phyloP scores from a whole-genome alignment of 2,888 invertebrate species.

The Agrilus cyanescens region DNA sequence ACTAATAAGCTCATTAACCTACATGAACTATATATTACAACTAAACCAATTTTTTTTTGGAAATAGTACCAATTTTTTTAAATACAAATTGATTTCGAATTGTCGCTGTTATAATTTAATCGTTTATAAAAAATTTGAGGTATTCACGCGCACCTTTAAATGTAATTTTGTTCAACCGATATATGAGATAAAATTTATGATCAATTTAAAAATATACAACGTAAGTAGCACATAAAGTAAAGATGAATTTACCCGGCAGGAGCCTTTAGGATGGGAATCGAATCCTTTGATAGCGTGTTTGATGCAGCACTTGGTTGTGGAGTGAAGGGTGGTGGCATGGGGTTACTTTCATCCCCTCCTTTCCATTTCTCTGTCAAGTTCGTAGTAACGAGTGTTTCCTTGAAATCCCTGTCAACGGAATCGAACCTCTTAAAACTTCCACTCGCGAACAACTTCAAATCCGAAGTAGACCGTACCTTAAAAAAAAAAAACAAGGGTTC shows the following conservation, averaged over 20 bases:
- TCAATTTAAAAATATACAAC: too few species aligned
- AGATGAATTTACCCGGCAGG: not conserved
- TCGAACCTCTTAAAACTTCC: slow-evolving; percentile 56
- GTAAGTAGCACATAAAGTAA: too few species aligned
- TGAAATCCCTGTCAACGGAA: slow-evolving; percentile 46
- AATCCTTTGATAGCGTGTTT: slow-evolving; percentile 15
- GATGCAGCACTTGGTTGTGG: slow-evolving; percentile 41
- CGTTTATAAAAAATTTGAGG: too few species aligned
- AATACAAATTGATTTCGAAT: too few species aligned
- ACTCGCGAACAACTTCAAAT: slow-evolving; percentile 46
- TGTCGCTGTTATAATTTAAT: too few species aligned
- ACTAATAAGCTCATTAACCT: too few species aligned
- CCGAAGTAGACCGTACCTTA: slow-evolving; percentile 53
- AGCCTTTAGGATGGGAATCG: slow-evolving; percentile 8
- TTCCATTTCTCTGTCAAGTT: slow-evolving; percentile 26
- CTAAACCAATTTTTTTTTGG: too few species aligned
- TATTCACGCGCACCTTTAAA: too few species aligned
- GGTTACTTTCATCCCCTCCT: slow-evolving; percentile 19
- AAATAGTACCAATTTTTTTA: too few species aligned
- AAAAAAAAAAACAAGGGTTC: slow-evolving; percentile 5
- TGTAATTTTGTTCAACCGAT: too few species aligned
- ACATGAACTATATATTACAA: too few species aligned
- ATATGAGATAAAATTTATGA: too few species aligned
- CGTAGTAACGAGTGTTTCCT: slow-evolving; percentile 37
- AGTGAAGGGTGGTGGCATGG: slow-evolving; percentile 51